phyloP scores from a whole-genome alignment of 2,888 invertebrate species.

The Oegoconia quadripuncta region DNA sequence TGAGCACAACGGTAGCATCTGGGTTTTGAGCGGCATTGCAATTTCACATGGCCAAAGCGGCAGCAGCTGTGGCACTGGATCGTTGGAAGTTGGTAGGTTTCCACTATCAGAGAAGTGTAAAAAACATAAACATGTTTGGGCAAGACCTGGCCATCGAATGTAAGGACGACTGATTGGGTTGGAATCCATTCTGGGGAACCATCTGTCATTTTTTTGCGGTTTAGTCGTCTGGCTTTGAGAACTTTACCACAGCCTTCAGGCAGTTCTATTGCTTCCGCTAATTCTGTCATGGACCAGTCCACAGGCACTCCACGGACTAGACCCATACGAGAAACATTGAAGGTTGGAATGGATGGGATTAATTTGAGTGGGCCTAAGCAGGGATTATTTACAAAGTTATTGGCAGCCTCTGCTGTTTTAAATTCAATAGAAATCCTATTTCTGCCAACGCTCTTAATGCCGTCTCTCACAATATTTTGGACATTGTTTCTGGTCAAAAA shows the following conservation, averaged over 20 bases:
- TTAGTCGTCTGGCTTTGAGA: constrained; percentile 14
- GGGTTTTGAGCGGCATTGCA: constrained; percentile 21
- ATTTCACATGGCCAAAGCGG: constrained; percentile 21
- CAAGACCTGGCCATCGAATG: constrained; percentile 10
- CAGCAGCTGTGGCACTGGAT: constrained; percentile 21
- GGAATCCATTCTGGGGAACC: constrained; percentile 8
- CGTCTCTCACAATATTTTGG: constrained; percentile 7
- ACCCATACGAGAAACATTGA: constrained; percentile 8
- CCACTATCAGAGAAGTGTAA: constrained; percentile 8
- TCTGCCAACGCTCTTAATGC: constrained; percentile 12
- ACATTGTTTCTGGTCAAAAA: constrained; percentile 10
- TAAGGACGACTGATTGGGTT: constrained; percentile 11
- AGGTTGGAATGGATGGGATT: constrained; percentile 4
- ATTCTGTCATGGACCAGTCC: constrained; percentile 9
- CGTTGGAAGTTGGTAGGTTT: constrained; percentile 10
- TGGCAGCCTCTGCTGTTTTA: constrained; percentile 7
- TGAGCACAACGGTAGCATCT: constrained; percentile 20
- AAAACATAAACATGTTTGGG: constrained; percentile 5
- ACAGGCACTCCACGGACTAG: constrained; percentile 2
- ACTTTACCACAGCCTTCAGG: constrained; percentile 7
- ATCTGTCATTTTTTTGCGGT: constrained; percentile 1
- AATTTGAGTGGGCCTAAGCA: constrained; percentile 3
- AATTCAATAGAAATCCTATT: constrained; percentile 15
- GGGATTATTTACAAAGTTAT: constrained; percentile 7
- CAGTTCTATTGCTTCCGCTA: constrained; percentile 3